phyloP scores from a whole-genome alignment of 92 coral and sea anemone genomes.

The Bergia sp. region DNA sequence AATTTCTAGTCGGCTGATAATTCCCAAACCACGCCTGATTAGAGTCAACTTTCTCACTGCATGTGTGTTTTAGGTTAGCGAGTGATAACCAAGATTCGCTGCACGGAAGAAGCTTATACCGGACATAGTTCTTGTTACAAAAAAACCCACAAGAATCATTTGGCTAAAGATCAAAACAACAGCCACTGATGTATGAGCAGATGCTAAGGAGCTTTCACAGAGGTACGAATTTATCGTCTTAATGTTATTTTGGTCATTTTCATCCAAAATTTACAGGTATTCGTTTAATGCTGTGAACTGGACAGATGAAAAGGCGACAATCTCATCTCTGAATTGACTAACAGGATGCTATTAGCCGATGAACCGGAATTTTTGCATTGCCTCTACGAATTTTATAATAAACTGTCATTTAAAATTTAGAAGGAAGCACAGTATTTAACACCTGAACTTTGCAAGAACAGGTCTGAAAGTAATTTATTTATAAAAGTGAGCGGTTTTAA shows the following conservation, averaged over 20 bases:
- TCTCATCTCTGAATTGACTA: neutral
- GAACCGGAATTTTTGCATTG: neutral
- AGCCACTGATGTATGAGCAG: neutral
- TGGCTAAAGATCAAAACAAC: neutral
- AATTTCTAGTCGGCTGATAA: slow-evolving; percentile 94
- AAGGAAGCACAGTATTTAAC: slow-evolving; percentile 26
- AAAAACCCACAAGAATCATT: neutral
- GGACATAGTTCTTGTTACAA: neutral
- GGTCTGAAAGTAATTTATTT: slow-evolving; percentile 40
- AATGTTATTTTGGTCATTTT: slow-evolving; percentile 21
- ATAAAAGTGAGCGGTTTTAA: slow-evolving; percentile 18
- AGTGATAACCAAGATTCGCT: slow-evolving; percentile 19
- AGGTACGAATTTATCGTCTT: slow-evolving; percentile 14
- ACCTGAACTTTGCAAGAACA: slow-evolving; percentile 33
- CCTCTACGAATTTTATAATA: slow-evolving; percentile 7
- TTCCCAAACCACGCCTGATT: slow-evolving; percentile 95
- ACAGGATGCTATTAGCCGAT: slow-evolving; percentile 29
- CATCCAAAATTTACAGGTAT: slow-evolving; percentile 13
- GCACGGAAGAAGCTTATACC: slow-evolving; percentile 16
- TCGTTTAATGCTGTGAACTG: slow-evolving; percentile 39
- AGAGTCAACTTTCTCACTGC: slow-evolving; percentile 65
- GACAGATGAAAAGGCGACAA: slow-evolving; percentile 29
- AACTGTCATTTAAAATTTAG: slow-evolving; percentile 34
- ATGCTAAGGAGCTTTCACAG: neutral
- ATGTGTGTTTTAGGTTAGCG: slow-evolving; percentile 59